These are phyloP conservation scores for Cataglyphis rosenhaueri DNA, from an alignment of 2,888 invertebrate genomes.

Conservation along the genomic window DNA sequence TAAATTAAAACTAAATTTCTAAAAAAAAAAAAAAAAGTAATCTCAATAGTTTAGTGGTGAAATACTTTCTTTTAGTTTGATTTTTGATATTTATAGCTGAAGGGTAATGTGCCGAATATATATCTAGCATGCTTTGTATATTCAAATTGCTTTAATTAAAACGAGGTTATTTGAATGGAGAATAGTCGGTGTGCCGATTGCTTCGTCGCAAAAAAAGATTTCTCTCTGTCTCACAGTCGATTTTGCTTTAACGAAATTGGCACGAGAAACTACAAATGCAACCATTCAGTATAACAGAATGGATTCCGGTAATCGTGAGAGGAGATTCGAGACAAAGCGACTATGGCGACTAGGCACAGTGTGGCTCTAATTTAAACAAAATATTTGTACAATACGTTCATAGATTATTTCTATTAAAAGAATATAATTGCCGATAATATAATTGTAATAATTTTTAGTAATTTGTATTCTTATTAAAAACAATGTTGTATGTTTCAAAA, in stretches of 20 bases:
- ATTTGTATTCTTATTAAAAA: not conserved
- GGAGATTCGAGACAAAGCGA: slow-evolving; percentile 10
- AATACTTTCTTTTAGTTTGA: not conserved
- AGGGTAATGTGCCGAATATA: slow-evolving; percentile 8
- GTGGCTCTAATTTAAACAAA: not conserved
- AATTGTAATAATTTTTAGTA: slow-evolving; percentile 21
- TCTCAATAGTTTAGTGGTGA: not conserved
- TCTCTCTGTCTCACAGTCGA: not conserved
- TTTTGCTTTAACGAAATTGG: slow-evolving; percentile 42
- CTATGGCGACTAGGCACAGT: not conserved
- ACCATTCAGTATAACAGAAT: slow-evolving; percentile 37
- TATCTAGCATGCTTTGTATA: not conserved
- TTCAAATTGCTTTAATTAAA: slow-evolving; percentile 45
- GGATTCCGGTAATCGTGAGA: slow-evolving; percentile 5
- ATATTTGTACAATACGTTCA: not conserved
- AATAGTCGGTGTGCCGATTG: slow-evolving; percentile 20
- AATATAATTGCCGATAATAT: not conserved
- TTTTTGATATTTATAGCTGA: slow-evolving; percentile 22
- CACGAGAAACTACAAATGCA: slow-evolving; percentile 10
- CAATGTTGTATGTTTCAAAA: not conserved
- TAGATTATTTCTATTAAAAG: slow-evolving; percentile 11
- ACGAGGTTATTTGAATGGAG: slow-evolving; percentile 36
- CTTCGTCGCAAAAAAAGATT: not conserved
- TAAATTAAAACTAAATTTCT: not conserved
- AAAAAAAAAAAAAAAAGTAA: not conserved